Percentiles rank a stretch among this genome's conserved stretches.
Evolutionary conservation across 2,797 vertebrate genomes (phyloP).

Genomic region (Phataginus tricuspis): DNA sequence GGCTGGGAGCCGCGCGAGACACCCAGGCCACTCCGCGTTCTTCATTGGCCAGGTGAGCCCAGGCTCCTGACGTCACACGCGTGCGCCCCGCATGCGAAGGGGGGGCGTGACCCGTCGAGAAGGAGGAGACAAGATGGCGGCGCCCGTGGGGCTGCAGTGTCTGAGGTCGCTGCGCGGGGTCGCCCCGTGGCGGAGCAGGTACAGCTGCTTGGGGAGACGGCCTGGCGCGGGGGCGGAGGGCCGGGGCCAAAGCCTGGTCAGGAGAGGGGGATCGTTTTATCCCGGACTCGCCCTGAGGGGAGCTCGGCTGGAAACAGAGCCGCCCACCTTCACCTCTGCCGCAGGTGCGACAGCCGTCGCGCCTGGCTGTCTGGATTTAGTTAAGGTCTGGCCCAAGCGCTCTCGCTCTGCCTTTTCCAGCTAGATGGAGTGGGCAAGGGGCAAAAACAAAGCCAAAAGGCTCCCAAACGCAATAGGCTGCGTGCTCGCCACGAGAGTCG

Average conservation of each 20-base stretch:
- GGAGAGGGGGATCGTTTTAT: not conserved
- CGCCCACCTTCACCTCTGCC: not conserved
- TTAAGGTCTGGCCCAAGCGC: not conserved
- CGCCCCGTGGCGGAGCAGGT: constrained; percentile 75
- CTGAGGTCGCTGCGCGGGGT: not conserved
- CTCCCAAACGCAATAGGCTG: not conserved
- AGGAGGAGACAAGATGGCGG: constrained; percentile 82
- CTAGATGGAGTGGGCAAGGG: not conserved
- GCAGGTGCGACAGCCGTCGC: not conserved
- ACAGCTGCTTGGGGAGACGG: not conserved
- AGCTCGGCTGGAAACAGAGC: not conserved
- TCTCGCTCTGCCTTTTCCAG: not conserved
- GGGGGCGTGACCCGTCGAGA: not conserved
- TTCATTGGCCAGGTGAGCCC: constrained; percentile 44
- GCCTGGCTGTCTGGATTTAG: not conserved
- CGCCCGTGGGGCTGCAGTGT: not conserved
- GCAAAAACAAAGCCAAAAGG: not conserved
- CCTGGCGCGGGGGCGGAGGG: not conserved
- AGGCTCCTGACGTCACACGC: not conserved
- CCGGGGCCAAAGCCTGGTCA: accelerated
- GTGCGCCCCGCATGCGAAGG: not conserved
- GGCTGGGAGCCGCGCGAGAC: too few relatives aligned
- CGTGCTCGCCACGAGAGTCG: not conserved
- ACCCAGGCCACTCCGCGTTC: not conserved
- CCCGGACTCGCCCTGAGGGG: not conserved